Evolutionary conservation across 1,140 invertebrate genomes (phyloP).

Genomic region (Trachelipus rathkii): DNA sequence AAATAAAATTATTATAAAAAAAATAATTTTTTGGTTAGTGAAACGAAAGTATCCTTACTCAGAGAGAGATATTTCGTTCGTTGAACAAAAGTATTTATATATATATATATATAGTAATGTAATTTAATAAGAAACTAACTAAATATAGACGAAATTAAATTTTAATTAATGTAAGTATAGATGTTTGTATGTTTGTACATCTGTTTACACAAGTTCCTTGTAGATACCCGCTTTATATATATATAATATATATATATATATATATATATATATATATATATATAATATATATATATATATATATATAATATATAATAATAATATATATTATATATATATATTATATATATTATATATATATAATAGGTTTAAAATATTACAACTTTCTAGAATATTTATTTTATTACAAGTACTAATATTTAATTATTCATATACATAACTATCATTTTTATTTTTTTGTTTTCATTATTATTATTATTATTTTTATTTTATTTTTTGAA

Average conservation of each 20-base stretch:
- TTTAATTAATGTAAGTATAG: background rate
- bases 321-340: constrained; percentile 14
- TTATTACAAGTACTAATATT: background rate
- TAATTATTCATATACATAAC: background rate
- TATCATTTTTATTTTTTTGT: background rate
- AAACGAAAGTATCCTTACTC: background rate
- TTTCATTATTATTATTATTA: constrained; percentile 12
- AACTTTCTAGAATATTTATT: too few relatives aligned
- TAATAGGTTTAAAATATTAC: background rate
- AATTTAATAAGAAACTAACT: background rate
- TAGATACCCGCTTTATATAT: constrained; percentile 12
- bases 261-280: constrained; percentile 17
- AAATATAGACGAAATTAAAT: background rate
- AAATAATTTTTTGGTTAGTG: background rate
- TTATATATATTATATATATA: constrained; percentile 7
- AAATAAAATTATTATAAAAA: background rate
- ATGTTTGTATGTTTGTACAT: constrained; percentile 13
- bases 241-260: constrained; percentile 24
- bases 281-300: constrained; percentile 16
- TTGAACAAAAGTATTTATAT: background rate
- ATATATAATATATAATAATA: constrained; percentile 8
- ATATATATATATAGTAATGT: background rate
- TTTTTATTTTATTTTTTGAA: background rate
- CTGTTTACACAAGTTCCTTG: constrained; percentile 3
- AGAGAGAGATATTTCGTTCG: background rate